Percentiles rank a stretch among this genome's conserved stretches.
phyloP scores from a whole-genome alignment of 2,113 vertebrate species.

The Antennarius striatus region DNA sequence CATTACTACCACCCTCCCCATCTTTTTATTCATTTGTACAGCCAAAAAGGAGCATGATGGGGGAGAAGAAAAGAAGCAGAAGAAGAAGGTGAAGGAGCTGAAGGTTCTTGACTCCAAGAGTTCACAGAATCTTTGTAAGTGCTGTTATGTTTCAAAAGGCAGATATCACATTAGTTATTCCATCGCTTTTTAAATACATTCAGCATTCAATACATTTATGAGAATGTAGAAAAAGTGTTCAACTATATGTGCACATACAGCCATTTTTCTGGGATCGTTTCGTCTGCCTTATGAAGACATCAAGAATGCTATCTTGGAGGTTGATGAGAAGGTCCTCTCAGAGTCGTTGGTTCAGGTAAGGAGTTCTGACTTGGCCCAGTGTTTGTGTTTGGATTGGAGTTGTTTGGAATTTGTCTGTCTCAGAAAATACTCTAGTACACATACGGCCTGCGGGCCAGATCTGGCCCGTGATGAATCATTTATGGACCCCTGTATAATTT shows the following conservation, averaged over 20 bases:
- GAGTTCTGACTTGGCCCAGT: neutral
- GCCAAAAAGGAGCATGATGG: constrained; percentile 85
- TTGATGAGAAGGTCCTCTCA: constrained; percentile 83
- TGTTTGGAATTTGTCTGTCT: too few species aligned
- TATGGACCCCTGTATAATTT: too few species aligned
- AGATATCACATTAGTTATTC: too few species aligned
- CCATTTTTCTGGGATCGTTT: constrained; percentile 88
- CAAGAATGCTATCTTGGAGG: constrained; percentile 83
- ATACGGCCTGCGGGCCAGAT: too few species aligned
- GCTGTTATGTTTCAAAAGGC: too few species aligned
- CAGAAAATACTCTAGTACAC: too few species aligned
- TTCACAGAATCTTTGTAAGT: constrained; percentile 89
- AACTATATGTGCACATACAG: constrained; percentile 55
- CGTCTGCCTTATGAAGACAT: constrained; percentile 87
- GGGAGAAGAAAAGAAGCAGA: constrained; percentile 84
- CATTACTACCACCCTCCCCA: neutral
- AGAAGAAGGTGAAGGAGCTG: constrained; percentile 90
- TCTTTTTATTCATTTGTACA: constrained; percentile 42
- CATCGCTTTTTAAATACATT: too few species aligned
- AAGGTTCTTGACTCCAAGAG: constrained; percentile 83
- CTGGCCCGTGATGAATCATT: too few species aligned
- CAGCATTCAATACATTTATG: neutral
- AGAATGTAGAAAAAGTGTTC: neutral
- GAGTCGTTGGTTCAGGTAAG: constrained; percentile 85
- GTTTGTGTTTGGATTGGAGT: too few species aligned